phyloP scores from a whole-genome alignment of 2,888 invertebrate species.

The Drosophila paranaensis region DNA sequence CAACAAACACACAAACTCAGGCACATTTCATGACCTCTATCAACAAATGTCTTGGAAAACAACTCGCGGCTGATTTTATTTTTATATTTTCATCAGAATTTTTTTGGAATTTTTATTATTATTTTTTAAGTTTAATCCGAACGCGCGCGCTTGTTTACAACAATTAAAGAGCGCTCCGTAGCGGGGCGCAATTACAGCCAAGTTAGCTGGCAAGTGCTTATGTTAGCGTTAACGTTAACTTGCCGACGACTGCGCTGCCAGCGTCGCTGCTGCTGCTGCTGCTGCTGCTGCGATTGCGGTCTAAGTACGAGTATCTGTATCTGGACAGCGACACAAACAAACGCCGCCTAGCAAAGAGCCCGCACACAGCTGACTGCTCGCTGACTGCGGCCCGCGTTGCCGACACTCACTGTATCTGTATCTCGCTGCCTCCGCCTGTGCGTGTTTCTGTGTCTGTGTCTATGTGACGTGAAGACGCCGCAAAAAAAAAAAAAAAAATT shows the following conservation, averaged over 20 bases:
- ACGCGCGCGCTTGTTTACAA: constrained; percentile 78
- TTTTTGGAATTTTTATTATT: constrained; percentile 6
- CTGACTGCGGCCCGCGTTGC: constrained; percentile 34
- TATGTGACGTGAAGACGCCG: constrained; percentile 61
- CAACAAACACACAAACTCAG: constrained; percentile 31
- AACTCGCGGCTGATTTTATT: constrained; percentile 50
- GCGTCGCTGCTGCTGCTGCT: constrained; percentile 4
- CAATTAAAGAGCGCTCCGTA: constrained; percentile 78
- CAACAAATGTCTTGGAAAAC: constrained; percentile 45
- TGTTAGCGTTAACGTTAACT: constrained; percentile 50
- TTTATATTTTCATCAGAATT: constrained; percentile 1
- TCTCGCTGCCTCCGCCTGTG: constrained; percentile 5
- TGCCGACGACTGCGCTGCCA: constrained; percentile 34
- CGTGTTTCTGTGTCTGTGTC: constrained; percentile 16
- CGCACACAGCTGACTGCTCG: constrained; percentile 51
- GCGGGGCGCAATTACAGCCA: constrained; percentile 74
- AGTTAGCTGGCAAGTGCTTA: constrained; percentile 62
- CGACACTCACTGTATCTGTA: constrained; percentile 26
- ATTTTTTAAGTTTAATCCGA: constrained; percentile 55
- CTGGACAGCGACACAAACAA: constrained; percentile 42
- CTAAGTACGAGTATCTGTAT: constrained; percentile 26
- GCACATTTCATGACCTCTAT: constrained; percentile 50
- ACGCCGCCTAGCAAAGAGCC: constrained; percentile 36
- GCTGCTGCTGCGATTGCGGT: constrained; percentile 19
- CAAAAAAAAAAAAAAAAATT: constrained; percentile 40